Percentiles rank a stretch among this genome's conserved stretches.
phyloP scores from a whole-genome alignment of 1,140 invertebrate genomes.

The Heliconius congener region DNA sequence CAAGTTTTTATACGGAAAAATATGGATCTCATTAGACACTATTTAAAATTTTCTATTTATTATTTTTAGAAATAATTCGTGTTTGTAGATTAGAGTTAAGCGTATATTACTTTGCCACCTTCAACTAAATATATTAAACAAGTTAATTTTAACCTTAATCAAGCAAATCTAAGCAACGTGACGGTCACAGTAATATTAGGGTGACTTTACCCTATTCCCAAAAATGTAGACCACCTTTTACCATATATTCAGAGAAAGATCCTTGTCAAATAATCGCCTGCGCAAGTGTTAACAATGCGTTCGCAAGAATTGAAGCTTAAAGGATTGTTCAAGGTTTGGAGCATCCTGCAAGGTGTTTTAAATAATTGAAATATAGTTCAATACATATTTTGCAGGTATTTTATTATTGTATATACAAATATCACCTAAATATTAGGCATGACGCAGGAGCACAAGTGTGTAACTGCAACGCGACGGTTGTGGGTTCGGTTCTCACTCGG shows the following conservation, averaged over 20 bases:
- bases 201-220: constrained; percentile 44
- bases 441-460: too few relatives aligned
- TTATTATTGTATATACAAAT: background rate
- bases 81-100: too few relatives aligned
- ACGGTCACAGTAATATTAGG: background rate
- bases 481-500: too few relatives aligned
- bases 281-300: constrained; percentile 55
- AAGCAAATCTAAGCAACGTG: too few relatives aligned
- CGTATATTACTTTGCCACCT: too few relatives aligned
- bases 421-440: background rate
- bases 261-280: constrained; percentile 63
- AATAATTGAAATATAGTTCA: constrained; percentile 12
- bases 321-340: constrained; percentile 36
- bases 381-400: background rate
- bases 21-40: too few relatives aligned
- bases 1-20: too few relatives aligned
- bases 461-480: too few relatives aligned
- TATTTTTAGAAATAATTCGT: too few relatives aligned
- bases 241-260: constrained; percentile 58
- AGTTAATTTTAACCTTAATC: too few relatives aligned
- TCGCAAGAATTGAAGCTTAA: constrained; percentile 46
- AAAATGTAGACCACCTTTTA: constrained; percentile 60
- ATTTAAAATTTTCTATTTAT: too few relatives aligned
- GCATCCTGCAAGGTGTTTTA: constrained; percentile 48
- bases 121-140: too few relatives aligned